Base-by-base conservation (phyloP, 2,113 vertebrate genomes). In the Cinclus cinclus region DNA sequence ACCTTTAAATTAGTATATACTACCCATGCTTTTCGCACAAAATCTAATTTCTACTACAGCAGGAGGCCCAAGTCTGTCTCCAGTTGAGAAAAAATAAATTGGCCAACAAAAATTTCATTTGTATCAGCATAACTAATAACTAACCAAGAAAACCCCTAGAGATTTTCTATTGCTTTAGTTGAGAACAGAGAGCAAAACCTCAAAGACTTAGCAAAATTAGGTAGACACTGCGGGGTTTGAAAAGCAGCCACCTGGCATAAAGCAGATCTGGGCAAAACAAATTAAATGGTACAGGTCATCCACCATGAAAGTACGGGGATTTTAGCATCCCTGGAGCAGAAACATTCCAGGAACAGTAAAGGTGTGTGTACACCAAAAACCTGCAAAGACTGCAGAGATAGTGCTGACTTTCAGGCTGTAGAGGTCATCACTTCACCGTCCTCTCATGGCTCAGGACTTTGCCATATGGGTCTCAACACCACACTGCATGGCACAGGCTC, bases 331-430 rank as follows among this genome's bases (percentile, higher is more conserved):
- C 25, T 86, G 24, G 14, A 78, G 16, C 8, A 64, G 55, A 37
- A 24, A 28, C 49, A 15, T 71, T 73, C 19, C 41, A 92, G 37
- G 23, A 25, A 33, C 21, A 55, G 9, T n/a, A 70, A 53, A 67
- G 20, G 11, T 58, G 37, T 23, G 5, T 7, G 12, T 24, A 46
- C 30, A 35, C 30, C 5, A 11, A 1, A 1, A 15, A 1, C 18
- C 52, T 39, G 19, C 25, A 50, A 64, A 62, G 46, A 46, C 17
- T 1, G 1, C 39, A 70, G 60, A 58, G 21, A 7, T 35, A 25
- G 13, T 30, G 41, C 20, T 76, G 70, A 71, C 42, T 69, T 75
- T 52, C 33, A 55, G 33, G 15, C 20, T 39, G 9, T 6, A 56
- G n/a, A 28, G 7, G 16, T 56, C 30, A 33, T 39, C 87, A 35